Percentiles rank a stretch among this genome's conserved stretches.
Evolutionary conservation across 2,113 vertebrate species (phyloP).

Genomic region (Osmerus eperlanus): DNA sequence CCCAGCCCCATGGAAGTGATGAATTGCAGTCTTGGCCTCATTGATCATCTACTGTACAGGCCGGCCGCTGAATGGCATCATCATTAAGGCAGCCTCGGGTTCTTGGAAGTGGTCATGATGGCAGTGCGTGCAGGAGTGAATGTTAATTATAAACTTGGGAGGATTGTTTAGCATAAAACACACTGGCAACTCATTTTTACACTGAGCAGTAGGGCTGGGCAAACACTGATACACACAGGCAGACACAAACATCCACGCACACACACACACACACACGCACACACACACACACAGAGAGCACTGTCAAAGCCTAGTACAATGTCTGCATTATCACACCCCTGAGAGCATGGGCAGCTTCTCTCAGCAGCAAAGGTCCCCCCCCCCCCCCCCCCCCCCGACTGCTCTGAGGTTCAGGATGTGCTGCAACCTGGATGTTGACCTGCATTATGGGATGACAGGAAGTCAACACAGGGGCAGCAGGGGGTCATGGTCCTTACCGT

Average conservation of each 20-base stretch:
- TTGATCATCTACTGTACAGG: conserved; percentile 56
- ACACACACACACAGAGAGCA: neutral
- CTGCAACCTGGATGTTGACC: conserved; percentile 63
- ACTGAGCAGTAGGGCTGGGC: neutral
- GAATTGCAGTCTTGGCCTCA: conserved; percentile 55
- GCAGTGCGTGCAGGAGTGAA: conserved; percentile 40
- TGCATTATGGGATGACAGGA: conserved; percentile 63
- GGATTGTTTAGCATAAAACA: conserved; percentile 27
- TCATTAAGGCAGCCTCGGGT: conserved; percentile 48
- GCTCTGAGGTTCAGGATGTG: conserved; percentile 47
- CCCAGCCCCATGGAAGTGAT: conserved; percentile 58
- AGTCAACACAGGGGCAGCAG: conserved; percentile 53
- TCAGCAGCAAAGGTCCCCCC: neutral
- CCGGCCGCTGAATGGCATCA: conserved; percentile 47
- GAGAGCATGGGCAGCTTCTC: neutral
- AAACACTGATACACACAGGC: neutral
- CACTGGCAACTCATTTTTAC: neutral
- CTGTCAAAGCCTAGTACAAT: neutral
- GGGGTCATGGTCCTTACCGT: conserved; percentile 73
- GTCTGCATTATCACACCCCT: neutral
- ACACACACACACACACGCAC: neutral
- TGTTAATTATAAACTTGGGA: conserved; percentile 39
- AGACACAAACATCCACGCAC: neutral
- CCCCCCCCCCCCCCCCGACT: neutral
- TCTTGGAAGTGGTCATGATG: conserved; percentile 33